Conservation (phyloP, 2,113 vertebrate genomes). For the Semicossyphus pulcher region DNA sequence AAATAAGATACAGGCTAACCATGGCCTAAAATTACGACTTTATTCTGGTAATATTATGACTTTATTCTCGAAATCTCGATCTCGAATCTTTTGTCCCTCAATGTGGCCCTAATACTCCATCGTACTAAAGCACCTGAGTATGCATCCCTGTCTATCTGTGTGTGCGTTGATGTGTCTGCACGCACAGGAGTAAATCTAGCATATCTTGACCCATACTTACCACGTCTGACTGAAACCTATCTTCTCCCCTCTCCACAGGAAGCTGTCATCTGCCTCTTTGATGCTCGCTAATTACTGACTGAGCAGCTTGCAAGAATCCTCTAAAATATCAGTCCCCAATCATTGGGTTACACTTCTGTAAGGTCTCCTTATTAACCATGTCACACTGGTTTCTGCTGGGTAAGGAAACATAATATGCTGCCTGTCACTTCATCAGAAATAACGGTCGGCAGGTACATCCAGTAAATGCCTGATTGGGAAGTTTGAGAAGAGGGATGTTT, state of each 20-base stretch:
- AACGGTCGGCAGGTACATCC: too few species aligned
- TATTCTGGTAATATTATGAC: too few species aligned
- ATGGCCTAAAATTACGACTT: too few species aligned
- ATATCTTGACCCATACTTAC: conserved; percentile 54
- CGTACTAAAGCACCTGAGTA: too few species aligned
- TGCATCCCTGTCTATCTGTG: not conserved
- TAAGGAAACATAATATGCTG: too few species aligned
- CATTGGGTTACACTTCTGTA: conserved; percentile 52
- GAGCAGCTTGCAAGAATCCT: conserved; percentile 47
- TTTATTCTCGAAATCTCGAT: too few species aligned
- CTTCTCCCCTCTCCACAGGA: conserved; percentile 77
- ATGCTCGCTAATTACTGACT: conserved; percentile 80
- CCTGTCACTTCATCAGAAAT: too few species aligned
- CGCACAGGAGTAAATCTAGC: conserved; percentile 24
- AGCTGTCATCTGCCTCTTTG: conserved; percentile 82
- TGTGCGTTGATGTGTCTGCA: not conserved
- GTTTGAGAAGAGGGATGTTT: too few species aligned
- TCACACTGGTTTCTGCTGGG: conserved; percentile 16
- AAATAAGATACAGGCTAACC: too few species aligned
- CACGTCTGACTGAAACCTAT: conserved; percentile 81
- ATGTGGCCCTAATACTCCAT: too few species aligned
- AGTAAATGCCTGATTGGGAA: too few species aligned
- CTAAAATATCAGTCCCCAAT: conserved; percentile 37
- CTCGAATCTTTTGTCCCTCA: too few species aligned
- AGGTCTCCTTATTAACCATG: conserved; percentile 24